Percentiles rank a stretch among this genome's conserved stretches.
phyloP scores from a whole-genome alignment of 2,888 invertebrate genomes.

The Drosophila silvestris region DNA sequence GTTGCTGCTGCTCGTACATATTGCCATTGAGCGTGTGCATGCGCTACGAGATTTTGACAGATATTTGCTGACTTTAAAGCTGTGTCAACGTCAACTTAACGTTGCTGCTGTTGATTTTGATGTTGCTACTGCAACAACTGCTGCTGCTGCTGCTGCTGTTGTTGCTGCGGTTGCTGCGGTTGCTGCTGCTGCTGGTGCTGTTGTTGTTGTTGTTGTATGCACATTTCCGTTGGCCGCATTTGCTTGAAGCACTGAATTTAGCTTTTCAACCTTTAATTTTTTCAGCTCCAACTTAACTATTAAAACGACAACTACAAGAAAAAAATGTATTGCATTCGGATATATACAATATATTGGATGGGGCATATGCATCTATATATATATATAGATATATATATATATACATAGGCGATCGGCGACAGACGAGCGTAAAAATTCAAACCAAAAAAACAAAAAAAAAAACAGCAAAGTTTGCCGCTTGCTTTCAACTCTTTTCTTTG shows the following conservation, averaged over 20 bases:
- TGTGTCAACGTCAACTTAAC: slow-evolving; percentile 7
- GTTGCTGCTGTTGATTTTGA: slow-evolving; percentile 23
- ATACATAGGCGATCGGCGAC: neutral
- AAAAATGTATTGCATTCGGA: slow-evolving; percentile 32
- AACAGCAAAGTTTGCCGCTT: slow-evolving; percentile 42
- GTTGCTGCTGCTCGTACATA: slow-evolving; percentile 72
- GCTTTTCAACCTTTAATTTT: slow-evolving; percentile 1
- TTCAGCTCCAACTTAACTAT: slow-evolving; percentile 24
- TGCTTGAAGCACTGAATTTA: slow-evolving; percentile 52
- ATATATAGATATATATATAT: neutral
- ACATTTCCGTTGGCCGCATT: slow-evolving; percentile 59
- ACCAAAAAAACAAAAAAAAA: slow-evolving; percentile 20
- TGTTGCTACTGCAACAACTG: slow-evolving; percentile 18
- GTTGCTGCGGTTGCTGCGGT: slow-evolving; percentile 31
- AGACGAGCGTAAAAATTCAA: slow-evolving; percentile 4
- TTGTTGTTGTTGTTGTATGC: slow-evolving; percentile 21
- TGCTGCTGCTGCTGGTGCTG: slow-evolving; percentile 5
- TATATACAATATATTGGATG: slow-evolving; percentile 1
- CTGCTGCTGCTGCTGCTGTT: neutral
- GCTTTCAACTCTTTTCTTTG: slow-evolving; percentile 15
- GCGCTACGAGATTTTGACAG: slow-evolving; percentile 51
- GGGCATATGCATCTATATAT: slow-evolving; percentile 13
- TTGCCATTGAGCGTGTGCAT: slow-evolving; percentile 74
- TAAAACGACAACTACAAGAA: slow-evolving; percentile 47
- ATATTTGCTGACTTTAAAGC: slow-evolving; percentile 9